Evolutionary conservation across 2,888 invertebrate species (phyloP).

Genomic region (Neuroscelio doddi): DNA sequence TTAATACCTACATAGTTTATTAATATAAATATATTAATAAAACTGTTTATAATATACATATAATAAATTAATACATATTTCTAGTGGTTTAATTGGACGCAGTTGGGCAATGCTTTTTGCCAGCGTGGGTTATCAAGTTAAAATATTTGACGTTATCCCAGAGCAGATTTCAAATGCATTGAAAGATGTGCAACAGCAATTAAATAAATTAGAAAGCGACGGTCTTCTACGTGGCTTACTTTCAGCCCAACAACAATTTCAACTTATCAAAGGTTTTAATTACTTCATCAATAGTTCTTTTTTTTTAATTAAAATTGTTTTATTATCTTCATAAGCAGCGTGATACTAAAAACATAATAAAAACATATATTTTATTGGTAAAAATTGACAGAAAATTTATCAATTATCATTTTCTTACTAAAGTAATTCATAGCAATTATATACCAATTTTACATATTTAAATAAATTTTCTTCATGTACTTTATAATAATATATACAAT

Average conservation of each 20-base stretch:
- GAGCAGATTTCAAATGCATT: conserved; percentile 84
- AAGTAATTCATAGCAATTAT: too few relatives aligned
- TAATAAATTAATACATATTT: conserved; percentile 56
- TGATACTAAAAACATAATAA: too few relatives aligned
- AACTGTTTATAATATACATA: background rate
- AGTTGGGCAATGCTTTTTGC: conserved; percentile 99
- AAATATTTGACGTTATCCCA: conserved; percentile 87
- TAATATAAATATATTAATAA: conserved; percentile 1
- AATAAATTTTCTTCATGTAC: too few relatives aligned
- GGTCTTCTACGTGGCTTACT: conserved; percentile 85
- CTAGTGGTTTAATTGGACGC: conserved; percentile 94
- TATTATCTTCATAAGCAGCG: too few relatives aligned
- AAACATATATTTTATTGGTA: too few relatives aligned
- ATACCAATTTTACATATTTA: too few relatives aligned
- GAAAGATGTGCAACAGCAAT: conserved; percentile 81
- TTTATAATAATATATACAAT: too few relatives aligned
- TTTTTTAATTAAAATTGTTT: background rate
- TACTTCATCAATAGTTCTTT: conserved; percentile 1
- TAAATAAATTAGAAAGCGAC: conserved; percentile 80
- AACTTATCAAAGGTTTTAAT: conserved; percentile 81
- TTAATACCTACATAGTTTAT: conserved; percentile 9
- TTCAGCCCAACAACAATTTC: conserved; percentile 82
- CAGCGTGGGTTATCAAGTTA: conserved; percentile 90
- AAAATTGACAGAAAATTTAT: too few relatives aligned
- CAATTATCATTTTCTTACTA: too few relatives aligned